Base-by-base conservation (phyloP, 2,113 vertebrate species). In the Castor canadensis region DNA sequence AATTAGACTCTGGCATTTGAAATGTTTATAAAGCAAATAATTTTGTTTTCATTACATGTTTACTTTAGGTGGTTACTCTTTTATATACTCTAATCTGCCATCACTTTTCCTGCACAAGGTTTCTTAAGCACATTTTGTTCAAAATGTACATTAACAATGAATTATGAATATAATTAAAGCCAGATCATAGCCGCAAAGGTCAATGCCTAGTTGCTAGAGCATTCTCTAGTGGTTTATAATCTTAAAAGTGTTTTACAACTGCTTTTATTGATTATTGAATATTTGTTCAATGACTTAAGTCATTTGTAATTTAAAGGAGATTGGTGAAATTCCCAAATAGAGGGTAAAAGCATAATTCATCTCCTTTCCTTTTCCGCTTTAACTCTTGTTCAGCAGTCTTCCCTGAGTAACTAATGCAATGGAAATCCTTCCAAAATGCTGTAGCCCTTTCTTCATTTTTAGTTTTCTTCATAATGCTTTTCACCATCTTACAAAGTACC, bases 11-110 rank as follows among this genome's bases (percentile, higher is more conserved):
- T 96, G 91, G 85, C 87, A 89, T 96, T 91, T 96, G 67, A 97
- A 97, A 96, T 96, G 94, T 96, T 95, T 97, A 94, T 95, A 95
- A 95, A 95, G 69, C 73, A 96, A 96, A 97, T 95, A 79, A 95
- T 93, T 93, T 88, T 19, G 9, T 91, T 82, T n/a, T 91, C 54
- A 79, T 60, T 58, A 26, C 54, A 66, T 81, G 80, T 93, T 93
- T 81, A 88, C 43, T 91, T 95, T 94, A 89, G 45, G 35, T 84
- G 24, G 75, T 52, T 95, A 62, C 35, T 87, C 75, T 92, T 91
- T 87, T 16, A 69, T 32, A 11, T 40, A 38, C n/a, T 38, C 54
- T 89, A 86, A 92, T 64, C 43, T 69, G 52, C 89, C 43, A 73
- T 95, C 24, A 30, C 60, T 90, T 97, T 97, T 93, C 54, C 79